A percentile compares a stretch with the other conserved stretches of the same genome.
phyloP scores from a whole-genome alignment of 2,797 vertebrate species.

The Naso thynnoides region DNA sequence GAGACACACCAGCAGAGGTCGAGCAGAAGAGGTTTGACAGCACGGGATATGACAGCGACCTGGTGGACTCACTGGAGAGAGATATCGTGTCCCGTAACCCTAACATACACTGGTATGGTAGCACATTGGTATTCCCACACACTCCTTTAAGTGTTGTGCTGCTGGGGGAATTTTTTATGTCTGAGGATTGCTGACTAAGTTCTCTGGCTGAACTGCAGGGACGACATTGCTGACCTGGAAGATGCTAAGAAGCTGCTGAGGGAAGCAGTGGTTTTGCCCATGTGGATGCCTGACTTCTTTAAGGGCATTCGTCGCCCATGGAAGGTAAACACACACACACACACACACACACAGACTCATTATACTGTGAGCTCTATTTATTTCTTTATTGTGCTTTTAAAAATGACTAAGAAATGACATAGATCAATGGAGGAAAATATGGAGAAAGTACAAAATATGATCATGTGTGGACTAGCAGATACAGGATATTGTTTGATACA shows the following conservation, averaged over 20 bases:
- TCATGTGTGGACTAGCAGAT: not conserved
- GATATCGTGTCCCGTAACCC: conserved; percentile 97
- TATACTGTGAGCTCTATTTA: not conserved
- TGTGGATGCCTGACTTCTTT: conserved; percentile 99
- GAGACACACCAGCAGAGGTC: conserved; percentile 85
- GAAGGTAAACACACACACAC: conserved; percentile 87
- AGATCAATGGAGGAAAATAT: not conserved
- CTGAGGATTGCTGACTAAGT: conserved; percentile 17
- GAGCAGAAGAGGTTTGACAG: conserved; percentile 95
- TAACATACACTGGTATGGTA: conserved; percentile 92
- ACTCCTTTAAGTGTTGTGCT: not conserved
- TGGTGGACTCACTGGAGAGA: conserved; percentile 94
- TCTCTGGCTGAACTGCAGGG: conserved; percentile 82
- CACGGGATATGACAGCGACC: conserved; percentile 91
- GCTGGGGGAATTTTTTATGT: not conserved
- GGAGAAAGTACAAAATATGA: too few relatives aligned
- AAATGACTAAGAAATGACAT: not conserved
- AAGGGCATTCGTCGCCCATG: conserved; percentile 98
- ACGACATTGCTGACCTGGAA: conserved; percentile 97
- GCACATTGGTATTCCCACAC: not conserved
- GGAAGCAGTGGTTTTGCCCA: conserved; percentile 97
- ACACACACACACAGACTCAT: not conserved
- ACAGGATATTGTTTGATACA: too few relatives aligned
- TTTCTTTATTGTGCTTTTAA: not conserved
- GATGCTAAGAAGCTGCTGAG: conserved; percentile 98